A percentile compares a stretch with the other conserved stretches of the same genome.
phyloP scores from a whole-genome alignment of 2,888 invertebrate species.

The Thalpophila matura region DNA sequence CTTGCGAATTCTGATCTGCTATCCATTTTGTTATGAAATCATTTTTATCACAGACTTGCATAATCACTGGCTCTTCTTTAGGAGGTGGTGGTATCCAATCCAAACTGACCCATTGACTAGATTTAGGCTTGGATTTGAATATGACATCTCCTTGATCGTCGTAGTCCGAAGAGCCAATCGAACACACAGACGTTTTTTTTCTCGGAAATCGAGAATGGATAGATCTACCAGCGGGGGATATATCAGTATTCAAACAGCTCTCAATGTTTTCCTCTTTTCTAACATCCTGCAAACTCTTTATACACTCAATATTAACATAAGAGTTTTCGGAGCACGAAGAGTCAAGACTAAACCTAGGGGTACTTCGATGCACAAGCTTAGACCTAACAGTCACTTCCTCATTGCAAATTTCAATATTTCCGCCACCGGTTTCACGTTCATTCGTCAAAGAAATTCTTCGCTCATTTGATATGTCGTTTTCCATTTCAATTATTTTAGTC shows the following conservation, averaged over 20 bases:
- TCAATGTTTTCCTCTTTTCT: slow-evolving; percentile 84
- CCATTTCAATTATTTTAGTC: slow-evolving; percentile 89
- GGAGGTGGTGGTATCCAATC: slow-evolving; percentile 89
- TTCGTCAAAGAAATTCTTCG: slow-evolving; percentile 87
- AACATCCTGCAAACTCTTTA: slow-evolving; percentile 90
- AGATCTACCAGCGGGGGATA: slow-evolving; percentile 79
- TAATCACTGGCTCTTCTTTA: slow-evolving; percentile 88
- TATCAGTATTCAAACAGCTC: slow-evolving; percentile 76
- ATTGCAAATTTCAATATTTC: slow-evolving; percentile 75
- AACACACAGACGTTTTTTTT: slow-evolving; percentile 89
- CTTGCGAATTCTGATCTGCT: slow-evolving; percentile 88
- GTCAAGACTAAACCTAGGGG: slow-evolving; percentile 88
- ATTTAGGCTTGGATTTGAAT: slow-evolving; percentile 90
- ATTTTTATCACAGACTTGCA: slow-evolving; percentile 90
- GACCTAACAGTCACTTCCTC: slow-evolving; percentile 83
- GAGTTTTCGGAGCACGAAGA: slow-evolving; percentile 91
- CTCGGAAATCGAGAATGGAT: slow-evolving; percentile 85
- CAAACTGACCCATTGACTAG: slow-evolving; percentile 91
- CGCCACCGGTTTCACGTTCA: slow-evolving; percentile 87
- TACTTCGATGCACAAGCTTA: slow-evolving; percentile 82
- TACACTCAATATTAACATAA: slow-evolving; percentile 89
- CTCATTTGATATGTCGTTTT: slow-evolving; percentile 88
- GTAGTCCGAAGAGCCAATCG: slow-evolving; percentile 89
- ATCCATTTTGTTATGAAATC: slow-evolving; percentile 90
- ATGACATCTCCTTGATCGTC: slow-evolving; percentile 90